Base-by-base conservation (phyloP, 2,113 vertebrate species). In the Ailuropoda melanoleuca region DNA sequence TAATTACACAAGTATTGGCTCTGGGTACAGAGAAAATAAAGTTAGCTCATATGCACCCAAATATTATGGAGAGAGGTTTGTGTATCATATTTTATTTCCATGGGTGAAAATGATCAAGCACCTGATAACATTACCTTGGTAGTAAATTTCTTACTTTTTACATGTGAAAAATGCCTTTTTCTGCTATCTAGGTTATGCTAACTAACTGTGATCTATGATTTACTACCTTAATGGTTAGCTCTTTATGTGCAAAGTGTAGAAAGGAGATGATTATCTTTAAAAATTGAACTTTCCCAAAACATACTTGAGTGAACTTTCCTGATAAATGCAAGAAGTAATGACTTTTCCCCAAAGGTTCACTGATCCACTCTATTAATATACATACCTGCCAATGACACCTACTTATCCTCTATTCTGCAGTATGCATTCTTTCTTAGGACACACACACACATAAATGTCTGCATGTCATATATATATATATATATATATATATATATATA, bases 1-100 rank as follows among this genome's bases (percentile, higher is more conserved):
- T 98, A 98, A 95, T 97, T 98, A 98, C 74, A 93, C 93, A 97
- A 98, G 97, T 97, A 89, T 98, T 98, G 96, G 97, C 97, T 98
- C 98, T 96, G 68, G 97, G 97, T 92, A 97, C 93, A 95, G 87
- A 98, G 97, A 97, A 98, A 99, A 98, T 97, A 98, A 98, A 95
- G 83, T 83, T 93, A 95, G 84, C 78, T 96, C 64, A 96, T 86
- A 58, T 84, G 87, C 97, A 96, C 97, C 90, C 91, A 98, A 97
- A 98, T 93, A 92, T 93, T 98, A 92, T 70, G 94, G 97, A 90
- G 97, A 90, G 97, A 97, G 0, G 0, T 87, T 96, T 98, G 70
- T 50, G 15, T 74, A 43, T 98, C 50, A 1, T 77, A 56, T 34
- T 88, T 93, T 43, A 72, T 34, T 80, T 98, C 60, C 87, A 56